Base-by-base conservation (phyloP, 2,113 vertebrate species). In the Drymodes brunneopygia region DNA sequence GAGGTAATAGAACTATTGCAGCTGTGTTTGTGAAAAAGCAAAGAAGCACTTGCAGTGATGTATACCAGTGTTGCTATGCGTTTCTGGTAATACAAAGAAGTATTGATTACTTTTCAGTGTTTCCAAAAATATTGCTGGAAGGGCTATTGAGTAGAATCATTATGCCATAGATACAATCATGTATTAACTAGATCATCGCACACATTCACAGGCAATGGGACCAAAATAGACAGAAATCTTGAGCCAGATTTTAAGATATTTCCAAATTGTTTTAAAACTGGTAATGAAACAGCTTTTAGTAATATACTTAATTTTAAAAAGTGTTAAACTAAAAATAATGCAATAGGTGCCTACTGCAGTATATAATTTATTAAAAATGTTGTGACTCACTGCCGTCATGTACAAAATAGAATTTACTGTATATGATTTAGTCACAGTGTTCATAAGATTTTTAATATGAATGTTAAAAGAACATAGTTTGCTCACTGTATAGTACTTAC, bases 81-180 rank as follows among this genome's bases (percentile, higher is more conserved):
- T 94, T 97, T 96, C 15, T 58, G 71, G 50, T 92, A 95, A 92
- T 94, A 90, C 69, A 90, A 96, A 95, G 88, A 86, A 45, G 50
- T 96, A 97, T 95, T 94, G 95, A 97, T 97, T 97, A 94, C 91
- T 84, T 97, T 94, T 95, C 88, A 94, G 12, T 20, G 12, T 78
- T 94, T 97, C 89, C 66, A 94, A 90, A 96, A 96, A 71, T 94
- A 86, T 50, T 90, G 36, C 86, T 95, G 56, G 80, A 92, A 88
- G 86, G 53, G n/a, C 75, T 89, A 54, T 91, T 69, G 89, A 90
- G 64, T 53, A 93, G 85, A 94, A 60, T 78, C 12, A 16, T 92
- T 97, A 79, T 85, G 36, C 44, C 57, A 11, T 71, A 67, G 28
- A 83, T 94, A 73, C 89, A 92, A 28, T 95, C 25, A 27, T 0